A percentile compares a stretch with the other conserved stretches of the same genome.
These are phyloP conservation scores for Syncerus caffer DNA, from an alignment of 2,797 vertebrate genomes.

Conservation along the genomic window DNA sequence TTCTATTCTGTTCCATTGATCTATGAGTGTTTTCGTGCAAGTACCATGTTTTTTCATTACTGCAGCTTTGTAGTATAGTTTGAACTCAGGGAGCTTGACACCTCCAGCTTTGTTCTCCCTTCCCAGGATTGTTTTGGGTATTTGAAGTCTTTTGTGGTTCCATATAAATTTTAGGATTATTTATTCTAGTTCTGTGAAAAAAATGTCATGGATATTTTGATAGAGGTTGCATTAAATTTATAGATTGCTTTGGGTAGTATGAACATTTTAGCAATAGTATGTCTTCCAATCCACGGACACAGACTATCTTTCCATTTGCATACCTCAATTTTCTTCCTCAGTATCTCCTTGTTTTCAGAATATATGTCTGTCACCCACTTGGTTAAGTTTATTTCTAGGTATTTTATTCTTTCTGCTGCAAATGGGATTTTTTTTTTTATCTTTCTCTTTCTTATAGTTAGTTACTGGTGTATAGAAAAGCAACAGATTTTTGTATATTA, in stretches of 20 bases:
- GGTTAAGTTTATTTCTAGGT: background rate
- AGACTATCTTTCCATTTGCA: background rate
- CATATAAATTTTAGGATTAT: background rate
- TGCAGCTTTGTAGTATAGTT: background rate
- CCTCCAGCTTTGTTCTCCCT: background rate
- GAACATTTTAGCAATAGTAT: background rate
- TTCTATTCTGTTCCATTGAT: background rate
- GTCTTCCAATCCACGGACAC: background rate
- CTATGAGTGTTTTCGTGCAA: background rate
- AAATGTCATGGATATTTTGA: background rate
- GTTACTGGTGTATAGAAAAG: background rate
- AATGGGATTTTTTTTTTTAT: background rate
- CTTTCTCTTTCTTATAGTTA: background rate
- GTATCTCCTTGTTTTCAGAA: background rate
- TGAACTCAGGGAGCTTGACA: background rate
- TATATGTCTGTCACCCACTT: background rate
- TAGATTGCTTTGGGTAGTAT: background rate
- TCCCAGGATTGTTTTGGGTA: background rate
- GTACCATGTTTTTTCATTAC: background rate
- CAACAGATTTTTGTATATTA: background rate
- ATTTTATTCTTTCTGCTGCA: background rate
- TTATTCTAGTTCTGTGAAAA: background rate
- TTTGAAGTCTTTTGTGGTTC: background rate
- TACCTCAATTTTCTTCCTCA: background rate
- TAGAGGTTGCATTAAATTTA: background rate